Percentiles rank a stretch among this genome's conserved stretches.
These are phyloP conservation scores for Apodemus speciosus DNA, from an alignment of 2,113 vertebrate genomes.

Conservation along the genomic window DNA sequence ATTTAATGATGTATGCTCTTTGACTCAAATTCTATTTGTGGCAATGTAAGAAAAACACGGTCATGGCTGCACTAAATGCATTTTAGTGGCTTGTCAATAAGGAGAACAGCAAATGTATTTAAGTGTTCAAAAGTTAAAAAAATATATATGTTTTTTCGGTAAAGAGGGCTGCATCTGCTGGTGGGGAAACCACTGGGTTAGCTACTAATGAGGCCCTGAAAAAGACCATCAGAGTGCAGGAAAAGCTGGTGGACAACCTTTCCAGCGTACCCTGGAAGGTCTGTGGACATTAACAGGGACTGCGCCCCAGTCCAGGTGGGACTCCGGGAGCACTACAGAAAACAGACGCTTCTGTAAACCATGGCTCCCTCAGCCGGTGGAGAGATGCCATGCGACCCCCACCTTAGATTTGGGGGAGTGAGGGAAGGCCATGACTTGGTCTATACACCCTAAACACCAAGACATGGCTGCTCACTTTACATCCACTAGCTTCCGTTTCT, in stretches of 20 bases:
- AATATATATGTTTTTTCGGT: background rate
- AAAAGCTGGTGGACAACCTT: background rate
- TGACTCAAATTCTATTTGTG: background rate
- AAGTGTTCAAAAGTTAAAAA: background rate
- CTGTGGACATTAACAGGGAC: background rate
- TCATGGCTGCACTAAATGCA: background rate
- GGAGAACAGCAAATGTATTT: background rate
- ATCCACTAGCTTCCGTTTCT: background rate
- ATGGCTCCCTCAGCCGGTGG: background rate
- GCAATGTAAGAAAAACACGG: background rate
- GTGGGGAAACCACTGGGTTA: background rate
- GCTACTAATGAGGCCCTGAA: background rate
- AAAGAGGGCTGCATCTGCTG: background rate
- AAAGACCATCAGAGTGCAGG: background rate
- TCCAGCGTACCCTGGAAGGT: background rate
- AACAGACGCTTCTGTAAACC: background rate
- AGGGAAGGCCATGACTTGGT: background rate
- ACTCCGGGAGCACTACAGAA: accelerated
- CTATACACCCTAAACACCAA: background rate
- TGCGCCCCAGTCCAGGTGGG: background rate
- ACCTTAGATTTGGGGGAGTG: background rate
- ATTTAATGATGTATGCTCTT: background rate
- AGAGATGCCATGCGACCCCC: background rate
- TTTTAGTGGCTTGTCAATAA: background rate
- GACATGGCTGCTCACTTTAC: background rate